Conservation (phyloP, 2,888 invertebrate genomes). For the Andrena bicolor region DNA sequence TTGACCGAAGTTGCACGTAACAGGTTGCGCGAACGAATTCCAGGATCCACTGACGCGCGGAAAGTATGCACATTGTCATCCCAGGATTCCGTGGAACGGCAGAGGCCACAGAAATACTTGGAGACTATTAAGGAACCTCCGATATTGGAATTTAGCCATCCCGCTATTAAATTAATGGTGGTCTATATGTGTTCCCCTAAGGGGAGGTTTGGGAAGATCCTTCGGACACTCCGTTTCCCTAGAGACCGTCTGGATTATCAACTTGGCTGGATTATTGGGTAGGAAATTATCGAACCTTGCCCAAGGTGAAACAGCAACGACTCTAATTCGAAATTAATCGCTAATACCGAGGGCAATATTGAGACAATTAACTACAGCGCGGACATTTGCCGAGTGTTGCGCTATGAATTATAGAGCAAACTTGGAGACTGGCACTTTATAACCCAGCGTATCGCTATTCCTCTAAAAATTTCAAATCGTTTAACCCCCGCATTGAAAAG, state of each 20-base stretch:
- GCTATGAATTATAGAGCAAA: too few species aligned
- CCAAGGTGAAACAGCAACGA: not conserved
- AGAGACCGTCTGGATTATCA: constrained; percentile 36
- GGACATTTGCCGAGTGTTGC: too few species aligned
- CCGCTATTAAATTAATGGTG: constrained; percentile 80
- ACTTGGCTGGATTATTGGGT: constrained; percentile 4
- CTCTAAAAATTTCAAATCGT: not conserved
- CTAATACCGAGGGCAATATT: not conserved
- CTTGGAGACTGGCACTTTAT: too few species aligned
- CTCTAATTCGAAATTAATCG: constrained; percentile 44
- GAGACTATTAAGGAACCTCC: constrained; percentile 72
- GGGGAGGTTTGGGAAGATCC: constrained; percentile 18
- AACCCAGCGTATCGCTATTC: not conserved
- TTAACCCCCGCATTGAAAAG: not conserved
- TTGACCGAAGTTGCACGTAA: not conserved
- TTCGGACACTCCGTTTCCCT: constrained; percentile 21
- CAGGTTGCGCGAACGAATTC: constrained; percentile 41
- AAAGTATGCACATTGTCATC: constrained; percentile 46
- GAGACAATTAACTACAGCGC: not conserved
- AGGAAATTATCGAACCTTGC: constrained; percentile 14
- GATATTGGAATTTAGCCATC: constrained; percentile 79
- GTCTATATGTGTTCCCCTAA: constrained; percentile 61
- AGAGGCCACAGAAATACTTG: constrained; percentile 64
- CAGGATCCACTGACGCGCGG: not conserved
- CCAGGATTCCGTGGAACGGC: constrained; percentile 50